Evolutionary conservation across 1,140 invertebrate species (phyloP).

Genomic region (Aradophagus sp.): DNA sequence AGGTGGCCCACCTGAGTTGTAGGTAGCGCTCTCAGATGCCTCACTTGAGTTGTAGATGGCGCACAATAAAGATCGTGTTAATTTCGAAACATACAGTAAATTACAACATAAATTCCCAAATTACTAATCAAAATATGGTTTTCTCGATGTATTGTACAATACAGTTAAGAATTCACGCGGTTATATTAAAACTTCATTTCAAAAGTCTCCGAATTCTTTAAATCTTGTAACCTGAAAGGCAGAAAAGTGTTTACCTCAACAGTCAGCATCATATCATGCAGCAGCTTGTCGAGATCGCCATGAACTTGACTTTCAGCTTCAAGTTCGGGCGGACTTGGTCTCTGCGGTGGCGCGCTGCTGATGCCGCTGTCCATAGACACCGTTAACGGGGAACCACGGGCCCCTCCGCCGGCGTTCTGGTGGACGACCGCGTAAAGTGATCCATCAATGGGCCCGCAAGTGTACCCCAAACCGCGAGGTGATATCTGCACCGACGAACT

Average conservation of each 20-base stretch:
- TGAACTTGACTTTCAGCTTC: constrained; percentile 69
- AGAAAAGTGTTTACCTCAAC: constrained; percentile 77
- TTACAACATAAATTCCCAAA: too few species aligned
- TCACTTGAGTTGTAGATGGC: too few species aligned
- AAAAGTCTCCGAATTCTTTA: too few species aligned
- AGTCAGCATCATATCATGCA: constrained; percentile 87
- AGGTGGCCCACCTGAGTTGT: too few species aligned
- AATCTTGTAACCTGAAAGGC: too few species aligned
- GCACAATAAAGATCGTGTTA: too few species aligned
- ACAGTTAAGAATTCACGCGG: background rate
- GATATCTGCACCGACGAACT: constrained; percentile 69
- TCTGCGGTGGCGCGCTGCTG: constrained; percentile 78
- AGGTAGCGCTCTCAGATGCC: too few species aligned
- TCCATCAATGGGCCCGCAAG: constrained; percentile 89
- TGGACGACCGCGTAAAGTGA: constrained; percentile 90
- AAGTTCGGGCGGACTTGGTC: constrained; percentile 70
- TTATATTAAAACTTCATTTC: background rate
- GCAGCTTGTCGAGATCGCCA: constrained; percentile 82
- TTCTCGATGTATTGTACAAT: too few species aligned
- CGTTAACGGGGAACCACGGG: constrained; percentile 81
- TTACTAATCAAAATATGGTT: too few species aligned
- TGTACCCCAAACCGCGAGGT: constrained; percentile 76
- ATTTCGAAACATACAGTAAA: too few species aligned
- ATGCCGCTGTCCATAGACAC: constrained; percentile 91
- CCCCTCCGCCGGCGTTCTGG: constrained; percentile 71